Evolutionary conservation across 1,140 invertebrate genomes (phyloP).

Genomic region (Episyrphus balteatus): DNA sequence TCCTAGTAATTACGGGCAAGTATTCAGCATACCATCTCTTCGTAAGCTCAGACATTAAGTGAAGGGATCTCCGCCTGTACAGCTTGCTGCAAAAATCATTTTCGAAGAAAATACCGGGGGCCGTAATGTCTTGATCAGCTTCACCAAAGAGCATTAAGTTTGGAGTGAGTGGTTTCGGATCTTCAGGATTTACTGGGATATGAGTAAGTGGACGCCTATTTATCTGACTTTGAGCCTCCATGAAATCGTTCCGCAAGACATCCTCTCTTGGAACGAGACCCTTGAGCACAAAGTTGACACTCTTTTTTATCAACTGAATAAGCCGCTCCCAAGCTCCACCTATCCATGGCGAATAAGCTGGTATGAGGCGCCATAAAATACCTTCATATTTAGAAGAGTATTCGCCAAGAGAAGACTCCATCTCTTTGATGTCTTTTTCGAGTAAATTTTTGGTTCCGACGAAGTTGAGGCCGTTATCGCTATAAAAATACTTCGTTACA

Average conservation of each 20-base stretch:
- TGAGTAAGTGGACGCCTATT: slow-evolving; percentile 13
- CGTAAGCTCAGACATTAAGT: no score
- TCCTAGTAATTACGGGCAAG: slow-evolving; percentile 1
- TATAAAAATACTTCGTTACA: slow-evolving; percentile 8
- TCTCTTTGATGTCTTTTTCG: slow-evolving; percentile 3
- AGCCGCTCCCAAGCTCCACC: no score
- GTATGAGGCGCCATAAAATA: slow-evolving; percentile 9
- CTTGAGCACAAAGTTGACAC: not conserved
- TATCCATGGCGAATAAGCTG: slow-evolving; percentile 3
- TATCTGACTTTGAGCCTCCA: slow-evolving; percentile 8
- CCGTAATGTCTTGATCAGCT: no score
- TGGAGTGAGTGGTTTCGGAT: slow-evolving; percentile 11
- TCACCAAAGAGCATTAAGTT: slow-evolving; percentile 7
- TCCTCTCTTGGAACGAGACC: slow-evolving; percentile 4
- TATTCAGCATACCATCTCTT: slow-evolving; percentile 9
- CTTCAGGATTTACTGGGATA: slow-evolving; percentile 8
- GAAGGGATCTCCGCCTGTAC: no score
- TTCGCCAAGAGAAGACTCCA: slow-evolving; percentile 2
- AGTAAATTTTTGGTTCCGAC: slow-evolving; percentile 19
- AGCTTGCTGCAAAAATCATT: no score
- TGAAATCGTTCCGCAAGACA: slow-evolving; percentile 5
- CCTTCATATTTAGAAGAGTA: not conserved
- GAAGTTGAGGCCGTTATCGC: slow-evolving; percentile 27
- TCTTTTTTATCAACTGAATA: no score
- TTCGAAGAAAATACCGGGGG: no score